Percentiles rank a stretch among this genome's conserved stretches.
phyloP scores from a whole-genome alignment of 2,797 vertebrate species.

The Chelon auratus region DNA sequence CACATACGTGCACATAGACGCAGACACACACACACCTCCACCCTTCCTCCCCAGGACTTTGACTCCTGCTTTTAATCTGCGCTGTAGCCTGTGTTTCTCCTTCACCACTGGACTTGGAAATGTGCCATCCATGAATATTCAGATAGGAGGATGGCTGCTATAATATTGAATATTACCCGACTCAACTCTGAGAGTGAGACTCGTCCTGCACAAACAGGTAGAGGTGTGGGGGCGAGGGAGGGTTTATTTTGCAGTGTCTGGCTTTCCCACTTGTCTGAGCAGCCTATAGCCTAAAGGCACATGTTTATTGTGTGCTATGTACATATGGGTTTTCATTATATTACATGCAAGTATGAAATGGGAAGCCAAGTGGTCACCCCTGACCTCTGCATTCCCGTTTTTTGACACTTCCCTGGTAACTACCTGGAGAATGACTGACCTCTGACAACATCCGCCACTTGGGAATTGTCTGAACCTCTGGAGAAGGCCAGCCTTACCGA shows the following conservation, averaged over 20 bases:
- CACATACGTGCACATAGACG: neutral
- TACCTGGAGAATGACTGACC: constrained; percentile 60
- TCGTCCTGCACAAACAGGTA: constrained; percentile 24
- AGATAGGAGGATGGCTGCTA: constrained; percentile 26
- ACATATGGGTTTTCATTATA: constrained; percentile 18
- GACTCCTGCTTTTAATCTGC: constrained; percentile 67
- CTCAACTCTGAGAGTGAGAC: neutral
- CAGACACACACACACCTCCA: constrained; percentile 4
- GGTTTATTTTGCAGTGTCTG: constrained; percentile 69
- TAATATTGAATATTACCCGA: constrained; percentile 49
- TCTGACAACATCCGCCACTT: constrained; percentile 49
- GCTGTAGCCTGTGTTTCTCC: constrained; percentile 55
- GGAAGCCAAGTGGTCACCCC: constrained; percentile 45
- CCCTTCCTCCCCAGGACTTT: constrained; percentile 61
- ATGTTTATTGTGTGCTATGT: neutral
- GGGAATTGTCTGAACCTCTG: neutral
- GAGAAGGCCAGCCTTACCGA: neutral
- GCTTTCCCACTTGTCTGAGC: constrained; percentile 54
- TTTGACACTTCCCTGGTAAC: constrained; percentile 51
- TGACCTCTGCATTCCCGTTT: constrained; percentile 58
- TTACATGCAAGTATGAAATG: constrained; percentile 49
- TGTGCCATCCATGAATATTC: constrained; percentile 65
- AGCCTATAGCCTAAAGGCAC: constrained; percentile 35
- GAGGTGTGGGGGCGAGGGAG: constrained; percentile 22
- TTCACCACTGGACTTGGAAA: constrained; percentile 64